A percentile compares a stretch with the other conserved stretches of the same genome.
Conservation (phyloP, 2,888 invertebrate genomes). For the Diogma glabrata region DNA sequence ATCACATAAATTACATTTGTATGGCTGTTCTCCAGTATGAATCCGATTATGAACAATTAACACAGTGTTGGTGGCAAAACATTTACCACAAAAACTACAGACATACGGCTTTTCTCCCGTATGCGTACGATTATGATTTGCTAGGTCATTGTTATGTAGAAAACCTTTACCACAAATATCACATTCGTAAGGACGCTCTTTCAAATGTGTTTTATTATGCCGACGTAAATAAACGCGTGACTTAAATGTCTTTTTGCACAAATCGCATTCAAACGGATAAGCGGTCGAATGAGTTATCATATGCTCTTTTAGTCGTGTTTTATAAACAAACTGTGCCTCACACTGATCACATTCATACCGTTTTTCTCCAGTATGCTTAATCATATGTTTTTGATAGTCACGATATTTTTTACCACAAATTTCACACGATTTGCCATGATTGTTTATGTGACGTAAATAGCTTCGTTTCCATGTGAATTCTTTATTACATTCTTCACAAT, state of each 20-base stretch:
- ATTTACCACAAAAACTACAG: conserved; percentile 5
- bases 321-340: background rate
- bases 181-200: background rate
- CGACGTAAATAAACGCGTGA: background rate
- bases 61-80: background rate
- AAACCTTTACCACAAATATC: conserved; percentile 5
- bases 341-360: background rate
- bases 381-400: background rate
- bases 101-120: conserved; percentile 5
- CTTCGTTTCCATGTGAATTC: background rate
- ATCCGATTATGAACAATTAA: conserved; percentile 6
- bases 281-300: background rate
- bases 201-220: background rate
- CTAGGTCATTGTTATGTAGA: background rate
- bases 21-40: conserved; percentile 5
- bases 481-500: background rate
- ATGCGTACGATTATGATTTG: conserved; percentile 1
- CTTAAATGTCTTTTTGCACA: conserved; percentile 3
- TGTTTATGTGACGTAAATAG: background rate
- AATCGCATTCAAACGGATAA: background rate
- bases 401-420: conserved; percentile 1
- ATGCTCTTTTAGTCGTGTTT: background rate
- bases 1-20: conserved; percentile 5
- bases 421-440: background rate
- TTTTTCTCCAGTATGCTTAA: background rate